Evolutionary conservation across 2,113 vertebrate genomes (phyloP), one percentile per base, ranked within the genome.

Genomic region (Phylloscopus trochiloides): DNA sequence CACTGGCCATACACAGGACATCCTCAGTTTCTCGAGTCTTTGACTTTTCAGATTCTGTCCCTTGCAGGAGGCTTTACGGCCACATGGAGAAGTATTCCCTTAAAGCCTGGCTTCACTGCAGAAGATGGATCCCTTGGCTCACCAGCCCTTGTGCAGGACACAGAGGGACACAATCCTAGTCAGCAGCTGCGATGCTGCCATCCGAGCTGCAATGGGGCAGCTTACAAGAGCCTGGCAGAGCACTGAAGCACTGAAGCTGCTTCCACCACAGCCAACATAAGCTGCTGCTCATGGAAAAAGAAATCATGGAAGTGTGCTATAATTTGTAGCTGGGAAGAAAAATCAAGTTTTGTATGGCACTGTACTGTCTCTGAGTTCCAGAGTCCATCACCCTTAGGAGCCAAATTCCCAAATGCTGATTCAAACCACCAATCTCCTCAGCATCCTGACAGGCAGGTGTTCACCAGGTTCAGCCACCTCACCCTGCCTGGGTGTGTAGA

Each of bases 401-500:
- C 3, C 43, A 74, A 67, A 77, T 51, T 58, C 55, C 45, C 48
- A 78, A 36, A 73, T 0, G 2, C 31, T 6, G 6, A 17, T 55
- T 32, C 51, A 71, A 51, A 31, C 19, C 7, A 15, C 18, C 19
- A 8, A 6, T 26, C 28, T 54, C 48, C 38, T 71, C 32, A 20
- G 12, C 0, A 0, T 14, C 24, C 47, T 38, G 26, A 50, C 50
- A 28, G 28, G 58, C 4, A 8, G 14, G 8, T 32, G n/a, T 19
- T 68, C 2, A 0, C 31, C 57, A 75, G 24, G 19, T 22, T 74
- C 74, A 57, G 36, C 20, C 57, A 75, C 51, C 31, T 76, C 0
- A 0, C 16, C 22, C 57, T 70, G 51, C 9, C 36, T 9, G 38
- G 22, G 8, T 78, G 16, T 5, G 0, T 9, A 70, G 12, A 20